Evolutionary conservation across 2,888 invertebrate species (phyloP).

Genomic region (Imbricaverruca yamaguchii): DNA sequence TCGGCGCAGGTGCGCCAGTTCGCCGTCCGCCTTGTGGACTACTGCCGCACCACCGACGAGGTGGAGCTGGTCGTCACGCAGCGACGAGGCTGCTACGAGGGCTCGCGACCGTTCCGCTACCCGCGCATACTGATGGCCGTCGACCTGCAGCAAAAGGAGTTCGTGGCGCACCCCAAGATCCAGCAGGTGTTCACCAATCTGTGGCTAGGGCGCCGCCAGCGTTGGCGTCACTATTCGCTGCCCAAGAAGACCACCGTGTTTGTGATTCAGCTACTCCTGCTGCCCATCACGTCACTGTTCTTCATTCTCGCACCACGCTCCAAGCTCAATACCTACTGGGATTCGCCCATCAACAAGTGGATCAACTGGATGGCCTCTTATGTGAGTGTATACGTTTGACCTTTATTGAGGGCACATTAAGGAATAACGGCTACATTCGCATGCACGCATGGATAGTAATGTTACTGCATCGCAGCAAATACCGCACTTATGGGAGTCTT

Average conservation of each 20-base stretch:
- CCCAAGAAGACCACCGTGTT: background rate
- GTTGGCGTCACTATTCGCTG: constrained; percentile 8
- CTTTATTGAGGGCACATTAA: too few relatives aligned
- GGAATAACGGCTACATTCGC: too few relatives aligned
- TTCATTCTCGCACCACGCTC: background rate
- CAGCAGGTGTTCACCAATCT: constrained; percentile 49
- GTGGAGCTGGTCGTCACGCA: constrained; percentile 19
- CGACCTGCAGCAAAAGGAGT: constrained; percentile 60
- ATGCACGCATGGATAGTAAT: too few relatives aligned
- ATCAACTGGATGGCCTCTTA: constrained; percentile 60
- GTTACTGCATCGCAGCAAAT: too few relatives aligned
- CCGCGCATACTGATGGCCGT: constrained; percentile 39
- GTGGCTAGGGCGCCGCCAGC: constrained; percentile 22
- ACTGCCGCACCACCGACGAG: constrained; percentile 25
- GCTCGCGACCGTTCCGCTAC: constrained; percentile 10
- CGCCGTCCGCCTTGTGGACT: constrained; percentile 24
- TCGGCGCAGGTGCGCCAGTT: constrained; percentile 17
- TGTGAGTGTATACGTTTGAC: constrained; percentile 37
- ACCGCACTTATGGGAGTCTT: too few relatives aligned
- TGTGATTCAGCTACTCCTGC: background rate
- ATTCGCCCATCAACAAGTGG: constrained; percentile 58
- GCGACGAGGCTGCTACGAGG: background rate
- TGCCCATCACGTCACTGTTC: background rate
- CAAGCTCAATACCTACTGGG: constrained; percentile 14
- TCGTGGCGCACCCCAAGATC: constrained; percentile 66